Evolutionary conservation across 2,888 invertebrate species (phyloP).

Genomic region (Ditylenchus weischeri): DNA sequence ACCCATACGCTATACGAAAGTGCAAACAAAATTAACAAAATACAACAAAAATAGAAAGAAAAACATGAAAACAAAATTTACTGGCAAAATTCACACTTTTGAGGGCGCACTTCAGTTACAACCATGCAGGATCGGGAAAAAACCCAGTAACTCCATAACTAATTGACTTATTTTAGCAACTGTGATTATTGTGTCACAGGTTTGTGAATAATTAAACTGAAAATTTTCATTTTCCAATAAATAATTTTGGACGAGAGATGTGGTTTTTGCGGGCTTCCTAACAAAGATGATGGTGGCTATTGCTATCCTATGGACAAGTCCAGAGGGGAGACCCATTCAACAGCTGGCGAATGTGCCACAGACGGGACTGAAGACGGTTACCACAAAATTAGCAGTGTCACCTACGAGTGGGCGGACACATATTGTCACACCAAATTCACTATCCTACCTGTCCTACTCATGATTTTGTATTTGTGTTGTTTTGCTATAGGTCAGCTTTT

Average conservation of each 20-base stretch:
- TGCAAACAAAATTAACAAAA: no score
- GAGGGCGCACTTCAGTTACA: no score
- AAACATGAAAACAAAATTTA: no score
- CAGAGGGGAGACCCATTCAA: conserved; percentile 17
- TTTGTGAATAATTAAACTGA: no score
- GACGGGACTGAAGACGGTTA: neutral
- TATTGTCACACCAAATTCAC: conserved; percentile 51
- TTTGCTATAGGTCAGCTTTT: conserved; percentile 29
- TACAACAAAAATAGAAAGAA: no score
- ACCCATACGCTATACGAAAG: no score
- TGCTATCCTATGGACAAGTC: conserved; percentile 37
- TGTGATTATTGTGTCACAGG: conserved; percentile 62
- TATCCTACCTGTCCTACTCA: conserved; percentile 57
- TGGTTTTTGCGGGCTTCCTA: conserved; percentile 52
- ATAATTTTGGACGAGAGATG: conserved; percentile 59
- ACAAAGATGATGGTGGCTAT: conserved; percentile 26
- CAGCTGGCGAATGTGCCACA: conserved; percentile 18
- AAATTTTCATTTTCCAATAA: no score
- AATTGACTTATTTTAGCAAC: conserved; percentile 44
- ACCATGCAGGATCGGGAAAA: no score
- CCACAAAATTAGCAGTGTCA: conserved; percentile 4
- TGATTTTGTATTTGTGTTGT: conserved; percentile 50
- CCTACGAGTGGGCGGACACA: conserved; percentile 29
- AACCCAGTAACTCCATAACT: no score
- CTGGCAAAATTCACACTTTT: no score